Percentiles rank a stretch among this genome's conserved stretches.
Conservation (phyloP, 1,140 invertebrate species). For the Tetraneura akinire region DNA sequence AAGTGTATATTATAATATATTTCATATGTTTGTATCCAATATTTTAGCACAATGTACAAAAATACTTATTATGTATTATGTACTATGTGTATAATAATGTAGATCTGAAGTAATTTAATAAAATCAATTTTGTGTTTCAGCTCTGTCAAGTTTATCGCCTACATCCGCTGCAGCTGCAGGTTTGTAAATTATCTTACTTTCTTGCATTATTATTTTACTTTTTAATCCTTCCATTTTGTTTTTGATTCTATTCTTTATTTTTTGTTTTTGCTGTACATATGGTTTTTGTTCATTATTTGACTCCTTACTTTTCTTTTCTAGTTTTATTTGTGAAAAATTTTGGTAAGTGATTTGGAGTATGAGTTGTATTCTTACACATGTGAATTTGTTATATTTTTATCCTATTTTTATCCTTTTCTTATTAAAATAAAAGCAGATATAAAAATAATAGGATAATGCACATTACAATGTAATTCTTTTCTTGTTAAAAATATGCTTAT, state of each 20-base stretch:
- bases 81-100: conserved; percentile 4
- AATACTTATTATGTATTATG: background rate
- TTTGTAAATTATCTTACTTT: conserved; percentile 18
- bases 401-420: background rate
- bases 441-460: background rate
- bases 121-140: conserved; percentile 53
- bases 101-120: background rate
- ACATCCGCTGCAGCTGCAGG: conserved; percentile 54
- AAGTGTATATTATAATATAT: background rate
- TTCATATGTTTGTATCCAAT: conserved; percentile 1
- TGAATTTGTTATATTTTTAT: background rate
- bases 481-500: too few species aligned
- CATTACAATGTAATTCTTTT: too few species aligned
- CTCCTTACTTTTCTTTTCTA: conserved; percentile 46
- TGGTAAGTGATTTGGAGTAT: conserved; percentile 32
- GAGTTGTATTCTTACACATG: background rate
- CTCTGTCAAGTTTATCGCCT: conserved; percentile 55
- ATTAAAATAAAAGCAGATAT: background rate
- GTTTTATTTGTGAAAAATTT: conserved; percentile 48
- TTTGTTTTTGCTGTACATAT: too few species aligned
- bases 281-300: background rate
- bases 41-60: conserved; percentile 5
- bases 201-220: background rate
- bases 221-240: conserved; percentile 13
- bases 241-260: conserved; percentile 16